Base-by-base conservation (phyloP, 2,888 invertebrate species). In the Apantesis nais region DNA sequence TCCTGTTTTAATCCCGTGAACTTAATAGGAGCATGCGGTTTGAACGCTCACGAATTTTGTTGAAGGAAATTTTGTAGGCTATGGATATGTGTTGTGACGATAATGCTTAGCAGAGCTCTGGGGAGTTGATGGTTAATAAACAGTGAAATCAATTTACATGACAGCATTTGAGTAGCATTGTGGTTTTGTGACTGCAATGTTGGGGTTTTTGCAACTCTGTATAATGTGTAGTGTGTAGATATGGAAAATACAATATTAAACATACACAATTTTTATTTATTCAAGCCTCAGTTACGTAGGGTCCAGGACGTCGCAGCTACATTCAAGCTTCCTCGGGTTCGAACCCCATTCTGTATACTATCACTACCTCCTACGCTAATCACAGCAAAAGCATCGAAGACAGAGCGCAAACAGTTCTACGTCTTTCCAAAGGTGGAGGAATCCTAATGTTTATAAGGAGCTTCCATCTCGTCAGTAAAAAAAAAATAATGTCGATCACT, bases 1-100 rank as follows among this genome's bases (percentile, higher is more conserved):
- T 71, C 64, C 66, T 39, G 52, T 29, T 41, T 9, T 75, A 75
- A 80, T 71, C 74, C 67, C 22, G 34, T 63, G 34, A 72, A 63
- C 74, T 75, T 75, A 80, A 78, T 78, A 70, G 78, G 48, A 68
- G 41, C 37, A 22, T 41, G 55, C n/a, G 62, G 62, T 63, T 63
- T 25, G 29, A 66, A 41, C 39, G 29, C 58, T 58, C 34, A 55
- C 37, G 37, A 37, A 37, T 66, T 66, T 52, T 66, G 55, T 16
- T 55, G n/a, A 66, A 55, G 8, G 7, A 55, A 55, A 66, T 25
- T 8, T 22, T n/a, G 65, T 29, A 41, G 39, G 62, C 14, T 52
- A 31, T 44, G 16, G 12, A 9, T 16, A 41, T 31, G 14, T 12
- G 16, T n/a, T 25, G 34, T 25, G n/a, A 55, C 7, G 34, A 22